Base-by-base conservation (phyloP, 2,113 vertebrate genomes). In the Atrichornis clamosus region DNA sequence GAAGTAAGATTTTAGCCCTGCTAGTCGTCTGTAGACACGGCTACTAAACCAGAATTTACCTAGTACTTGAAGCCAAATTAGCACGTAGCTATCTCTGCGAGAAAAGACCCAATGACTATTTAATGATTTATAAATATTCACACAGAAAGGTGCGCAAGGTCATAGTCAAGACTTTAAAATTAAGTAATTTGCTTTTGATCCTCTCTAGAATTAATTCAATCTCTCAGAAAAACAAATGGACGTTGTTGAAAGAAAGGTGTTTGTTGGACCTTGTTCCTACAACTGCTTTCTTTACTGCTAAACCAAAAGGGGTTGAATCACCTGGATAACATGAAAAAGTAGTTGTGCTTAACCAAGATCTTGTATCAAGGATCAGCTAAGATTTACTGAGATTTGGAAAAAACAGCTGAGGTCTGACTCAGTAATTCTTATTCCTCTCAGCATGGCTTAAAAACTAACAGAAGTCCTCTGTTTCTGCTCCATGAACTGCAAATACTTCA, bases 111-210 rank as follows among this genome's bases (percentile, higher is more conserved):
- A 93, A 41, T 65, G 12, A 82, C 64, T 72, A 79, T 28, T 53
- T 79, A 13, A 84, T 82, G 68, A 90, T 88, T 94, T 91, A 92
- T 90, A 93, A 83, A 80, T 56, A 87, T 50, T 44, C 76, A 92
- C 50, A 79, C 8, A 62, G 47, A 90, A 95, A 81, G 14, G 60
- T 78, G 93, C 42, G 44, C 47, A 93, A 96, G 67, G 67, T 80
- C 88, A 95, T 26, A 92, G 69, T 30, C 87, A 95, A 75, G 44
- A 87, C 62, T 82, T 93, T 15, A 70, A 92, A 89, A 96, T 89
- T 30, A 72, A 86, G 47, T 74, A 5, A 93, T 75, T 94, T 84
- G 58, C 55, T 96, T 96, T 96, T 94, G 84, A 95, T 96, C 37
- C 23, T 87, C 64, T 70, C 70, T 87, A 92, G 35, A 93, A 95